Percentiles rank a stretch among this genome's conserved stretches.
These are phyloP conservation scores for Pteronura brasiliensis DNA, from an alignment of 2,113 vertebrate species.

Conservation along the genomic window DNA sequence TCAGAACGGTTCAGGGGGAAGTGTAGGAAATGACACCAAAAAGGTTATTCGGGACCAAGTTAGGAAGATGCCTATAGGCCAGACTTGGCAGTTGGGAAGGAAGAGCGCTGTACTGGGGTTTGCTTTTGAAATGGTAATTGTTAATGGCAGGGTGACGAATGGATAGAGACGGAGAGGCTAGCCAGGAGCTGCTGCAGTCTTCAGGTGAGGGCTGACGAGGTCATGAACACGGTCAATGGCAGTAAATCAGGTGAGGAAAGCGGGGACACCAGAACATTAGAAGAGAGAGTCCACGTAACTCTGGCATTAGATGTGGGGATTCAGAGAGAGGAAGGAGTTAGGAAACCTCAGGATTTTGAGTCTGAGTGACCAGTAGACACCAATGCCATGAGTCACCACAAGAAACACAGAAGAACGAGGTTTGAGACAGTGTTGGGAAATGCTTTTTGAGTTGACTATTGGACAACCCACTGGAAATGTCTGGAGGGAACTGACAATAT, in stretches of 20 bases:
- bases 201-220: not conserved
- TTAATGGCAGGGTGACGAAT: not conserved
- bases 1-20: not conserved
- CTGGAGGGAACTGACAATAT: not conserved
- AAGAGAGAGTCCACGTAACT: too few species aligned
- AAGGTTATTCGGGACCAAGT: not conserved
- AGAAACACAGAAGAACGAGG: not conserved
- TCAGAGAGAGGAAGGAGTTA: not conserved
- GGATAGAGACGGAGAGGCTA: not conserved
- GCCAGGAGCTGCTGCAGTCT: not conserved
- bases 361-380: not conserved
- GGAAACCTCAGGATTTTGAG: not conserved
- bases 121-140: not conserved
- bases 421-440: not conserved
- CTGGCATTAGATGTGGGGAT: not conserved
- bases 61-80: not conserved
- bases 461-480: not conserved
- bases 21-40: not conserved
- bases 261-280: too few species aligned
- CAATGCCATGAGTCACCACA: not conserved
- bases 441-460: not conserved
- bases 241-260: not conserved
- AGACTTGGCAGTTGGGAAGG: not conserved
- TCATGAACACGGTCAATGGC: not conserved
- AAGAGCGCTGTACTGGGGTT: not conserved